Conservation (phyloP, 2,888 invertebrate genomes). For the Cybosia mesomella region DNA sequence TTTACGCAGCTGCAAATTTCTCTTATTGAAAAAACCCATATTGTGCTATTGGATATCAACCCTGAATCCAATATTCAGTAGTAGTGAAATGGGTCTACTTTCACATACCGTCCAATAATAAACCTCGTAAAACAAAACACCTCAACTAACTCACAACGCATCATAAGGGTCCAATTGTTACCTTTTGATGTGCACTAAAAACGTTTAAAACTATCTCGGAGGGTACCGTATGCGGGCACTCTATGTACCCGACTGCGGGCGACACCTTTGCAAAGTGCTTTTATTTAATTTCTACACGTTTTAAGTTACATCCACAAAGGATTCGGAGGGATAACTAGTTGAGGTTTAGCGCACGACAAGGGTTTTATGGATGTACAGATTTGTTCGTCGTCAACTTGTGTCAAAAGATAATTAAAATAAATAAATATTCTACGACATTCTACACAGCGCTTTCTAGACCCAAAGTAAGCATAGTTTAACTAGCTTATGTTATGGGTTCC, state of each 20-base stretch:
- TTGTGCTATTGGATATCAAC: too few relatives aligned
- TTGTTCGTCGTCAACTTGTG: constrained; percentile 28
- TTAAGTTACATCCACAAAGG: constrained; percentile 69
- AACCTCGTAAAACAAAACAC: constrained; percentile 43
- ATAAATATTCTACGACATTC: too few relatives aligned
- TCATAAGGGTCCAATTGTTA: constrained; percentile 56
- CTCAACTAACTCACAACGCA: constrained; percentile 28
- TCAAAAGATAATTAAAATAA: background rate
- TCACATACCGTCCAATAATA: background rate
- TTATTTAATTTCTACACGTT: constrained; percentile 80
- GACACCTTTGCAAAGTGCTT: constrained; percentile 80
- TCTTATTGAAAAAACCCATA: too few relatives aligned
- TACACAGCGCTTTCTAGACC: too few relatives aligned
- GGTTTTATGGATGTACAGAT: constrained; percentile 27
- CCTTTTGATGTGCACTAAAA: constrained; percentile 61
- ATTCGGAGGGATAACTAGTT: constrained; percentile 62
- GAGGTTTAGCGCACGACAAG: constrained; percentile 49
- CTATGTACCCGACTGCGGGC: constrained; percentile 67
- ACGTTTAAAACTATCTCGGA: constrained; percentile 55
- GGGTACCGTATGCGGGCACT: constrained; percentile 60
- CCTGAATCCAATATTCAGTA: too few relatives aligned
- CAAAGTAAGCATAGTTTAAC: too few relatives aligned
- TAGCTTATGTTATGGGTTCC: too few relatives aligned
- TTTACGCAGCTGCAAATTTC: too few relatives aligned
- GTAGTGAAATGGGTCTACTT: background rate